Percentiles rank a stretch among this genome's conserved stretches.
Evolutionary conservation across 2,888 invertebrate species (phyloP).

Genomic region (Tenthredo notha): DNA sequence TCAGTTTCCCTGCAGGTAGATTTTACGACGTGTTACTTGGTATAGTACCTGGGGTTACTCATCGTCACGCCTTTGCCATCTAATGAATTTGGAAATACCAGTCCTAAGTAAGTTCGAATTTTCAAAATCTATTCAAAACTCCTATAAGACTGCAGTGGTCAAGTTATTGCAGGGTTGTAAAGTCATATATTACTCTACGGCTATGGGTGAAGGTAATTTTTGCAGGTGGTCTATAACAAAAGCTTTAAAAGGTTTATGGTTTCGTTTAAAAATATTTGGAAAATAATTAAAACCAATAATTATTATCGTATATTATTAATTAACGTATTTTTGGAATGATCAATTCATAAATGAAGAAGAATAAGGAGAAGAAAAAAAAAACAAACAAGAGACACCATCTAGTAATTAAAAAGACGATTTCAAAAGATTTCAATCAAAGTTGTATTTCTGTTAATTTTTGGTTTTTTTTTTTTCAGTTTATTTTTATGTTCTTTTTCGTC

Average conservation of each 20-base stretch:
- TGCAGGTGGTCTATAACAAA: conserved; percentile 17
- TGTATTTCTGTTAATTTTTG: too few species aligned
- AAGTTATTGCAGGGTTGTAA: background rate
- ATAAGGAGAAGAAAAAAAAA: too few species aligned
- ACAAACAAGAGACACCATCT: too few species aligned
- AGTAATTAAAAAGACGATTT: too few species aligned
- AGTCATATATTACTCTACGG: conserved; percentile 11
- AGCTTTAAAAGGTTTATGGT: background rate
- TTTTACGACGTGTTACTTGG: background rate
- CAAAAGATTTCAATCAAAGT: too few species aligned
- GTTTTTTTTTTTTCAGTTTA: too few species aligned
- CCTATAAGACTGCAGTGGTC: background rate
- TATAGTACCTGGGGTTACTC: background rate
- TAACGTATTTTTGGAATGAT: background rate
- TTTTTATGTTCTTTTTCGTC: too few species aligned
- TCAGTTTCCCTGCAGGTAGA: background rate
- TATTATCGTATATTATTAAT: too few species aligned
- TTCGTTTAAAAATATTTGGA: too few species aligned
- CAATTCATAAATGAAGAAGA: too few species aligned
- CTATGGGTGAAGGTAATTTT: background rate
- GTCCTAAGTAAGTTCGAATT: background rate
- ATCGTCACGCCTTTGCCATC: conserved; percentile 17
- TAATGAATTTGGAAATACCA: conserved; percentile 30
- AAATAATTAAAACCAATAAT: too few species aligned
- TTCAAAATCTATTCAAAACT: background rate